Conservation (phyloP, 1,140 invertebrate species). For the Euglossa dilemma region DNA sequence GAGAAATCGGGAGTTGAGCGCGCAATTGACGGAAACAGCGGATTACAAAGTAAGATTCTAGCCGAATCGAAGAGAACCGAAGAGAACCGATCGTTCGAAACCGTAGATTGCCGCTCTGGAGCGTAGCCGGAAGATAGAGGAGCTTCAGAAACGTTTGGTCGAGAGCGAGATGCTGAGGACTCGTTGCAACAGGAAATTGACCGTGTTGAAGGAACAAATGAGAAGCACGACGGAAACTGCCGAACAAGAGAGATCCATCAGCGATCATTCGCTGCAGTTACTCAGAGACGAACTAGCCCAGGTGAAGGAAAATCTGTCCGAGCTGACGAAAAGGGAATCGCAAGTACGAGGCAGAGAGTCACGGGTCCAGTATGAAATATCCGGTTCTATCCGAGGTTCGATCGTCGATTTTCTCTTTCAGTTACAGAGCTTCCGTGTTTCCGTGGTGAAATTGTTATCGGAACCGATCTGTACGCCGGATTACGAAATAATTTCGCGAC, state of each 20-base stretch:
- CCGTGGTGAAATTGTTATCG: constrained; percentile 86
- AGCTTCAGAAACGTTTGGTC: constrained; percentile 89
- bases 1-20: constrained; percentile 89
- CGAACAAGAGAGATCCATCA: constrained; percentile 87
- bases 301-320: constrained; percentile 87
- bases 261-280: constrained; percentile 86
- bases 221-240: constrained; percentile 85
- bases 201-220: constrained; percentile 87
- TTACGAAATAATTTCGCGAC: constrained; percentile 89
- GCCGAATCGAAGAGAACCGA: no score
- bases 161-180: constrained; percentile 88
- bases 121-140: constrained; percentile 91
- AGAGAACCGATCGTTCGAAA: background rate
- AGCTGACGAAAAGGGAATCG: constrained; percentile 88
- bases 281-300: constrained; percentile 88
- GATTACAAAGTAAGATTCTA: constrained; percentile 90
- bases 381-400: background rate
- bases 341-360: constrained; percentile 84
- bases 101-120: constrained; percentile 90
- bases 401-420: constrained; percentile 64
- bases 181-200: constrained; percentile 88
- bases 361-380: no score
- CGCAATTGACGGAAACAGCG: constrained; percentile 90
- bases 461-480: constrained; percentile 88
- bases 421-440: constrained; percentile 87